Evolutionary conservation across 2,888 invertebrate species (phyloP), one percentile per base, ranked within the genome.

Genomic region (Apodemia hepburni): DNA sequence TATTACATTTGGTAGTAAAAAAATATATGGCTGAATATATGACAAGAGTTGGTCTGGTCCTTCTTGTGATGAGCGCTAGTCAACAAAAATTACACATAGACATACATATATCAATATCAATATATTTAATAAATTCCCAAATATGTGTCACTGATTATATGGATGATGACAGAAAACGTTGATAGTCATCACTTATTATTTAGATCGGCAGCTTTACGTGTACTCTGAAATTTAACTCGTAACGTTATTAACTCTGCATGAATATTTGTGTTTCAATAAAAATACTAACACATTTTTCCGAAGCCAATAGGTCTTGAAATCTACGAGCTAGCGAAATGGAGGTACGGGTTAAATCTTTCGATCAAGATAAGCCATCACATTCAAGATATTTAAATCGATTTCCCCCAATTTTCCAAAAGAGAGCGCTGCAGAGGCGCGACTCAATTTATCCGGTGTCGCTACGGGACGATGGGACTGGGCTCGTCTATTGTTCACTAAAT

Each of bases 381-480:
- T 89, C 78, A 82, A 87, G 88, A 88, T 87, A 88, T 90, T 89
- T 89, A 91, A 91, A 91, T 91, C 88, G 90, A 91, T 90, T 91
- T 89, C 82, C 84, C 83, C 85, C 88, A 87, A 88, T 91, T 91
- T 90, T 87, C 87, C 87, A 84, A 84, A 84, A 79, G 84, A 80
- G 83, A 81, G 85, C 82, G 82, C 87, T 77, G 81, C 81, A 82
- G 78, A 83, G 80, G 79, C 85, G 74, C 81, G 77, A 87, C 77
- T 85, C 87, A 85, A 91, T 91, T 90, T 91, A 91, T 88, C 85
- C 89, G 75, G 84, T 82, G 83, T 76, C 83, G 82, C 80, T 77
- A 64, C 79, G 80, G 84, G 83, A 81, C 82, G 77, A 71, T 75
- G 82, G 77, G 78, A 79, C 77, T 75, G 77, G 71, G 77, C 71